phyloP scores from a whole-genome alignment of 2,797 vertebrate species.

The Sebastes variabilis region DNA sequence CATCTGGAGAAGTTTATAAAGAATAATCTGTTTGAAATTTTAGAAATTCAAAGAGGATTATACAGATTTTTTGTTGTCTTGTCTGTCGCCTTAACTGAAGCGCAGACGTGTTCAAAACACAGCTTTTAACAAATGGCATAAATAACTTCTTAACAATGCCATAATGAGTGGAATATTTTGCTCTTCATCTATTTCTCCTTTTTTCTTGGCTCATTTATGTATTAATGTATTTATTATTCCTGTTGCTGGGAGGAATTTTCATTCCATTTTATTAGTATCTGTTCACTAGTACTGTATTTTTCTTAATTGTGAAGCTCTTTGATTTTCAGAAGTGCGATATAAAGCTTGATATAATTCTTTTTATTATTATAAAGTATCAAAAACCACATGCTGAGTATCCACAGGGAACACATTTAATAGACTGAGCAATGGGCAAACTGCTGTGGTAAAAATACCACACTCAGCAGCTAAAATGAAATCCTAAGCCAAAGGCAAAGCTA shows the following conservation, averaged over 20 bases:
- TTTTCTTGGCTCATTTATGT: background rate
- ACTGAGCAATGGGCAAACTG: constrained; percentile 11
- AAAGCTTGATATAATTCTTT: background rate
- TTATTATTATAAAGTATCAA: background rate
- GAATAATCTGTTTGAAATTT: background rate
- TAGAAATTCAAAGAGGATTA: background rate
- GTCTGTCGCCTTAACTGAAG: background rate
- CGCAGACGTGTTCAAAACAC: background rate
- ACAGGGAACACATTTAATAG: constrained; percentile 22
- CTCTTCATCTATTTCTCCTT: background rate
- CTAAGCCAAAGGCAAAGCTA: constrained; percentile 5
- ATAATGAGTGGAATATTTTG: background rate
- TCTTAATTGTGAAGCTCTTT: background rate
- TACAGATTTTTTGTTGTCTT: background rate
- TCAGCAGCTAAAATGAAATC: background rate
- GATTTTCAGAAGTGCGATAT: background rate
- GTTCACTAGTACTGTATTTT: background rate
- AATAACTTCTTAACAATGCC: background rate
- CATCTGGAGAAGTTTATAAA: background rate
- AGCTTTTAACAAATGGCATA: background rate
- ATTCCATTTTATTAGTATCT: background rate
- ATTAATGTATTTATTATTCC: background rate
- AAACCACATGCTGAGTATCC: constrained; percentile 13
- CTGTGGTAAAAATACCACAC: constrained; percentile 10
- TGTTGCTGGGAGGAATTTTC: background rate